phyloP scores from a whole-genome alignment of 1,140 invertebrate species.

The Pseudomyrmex concolor region DNA sequence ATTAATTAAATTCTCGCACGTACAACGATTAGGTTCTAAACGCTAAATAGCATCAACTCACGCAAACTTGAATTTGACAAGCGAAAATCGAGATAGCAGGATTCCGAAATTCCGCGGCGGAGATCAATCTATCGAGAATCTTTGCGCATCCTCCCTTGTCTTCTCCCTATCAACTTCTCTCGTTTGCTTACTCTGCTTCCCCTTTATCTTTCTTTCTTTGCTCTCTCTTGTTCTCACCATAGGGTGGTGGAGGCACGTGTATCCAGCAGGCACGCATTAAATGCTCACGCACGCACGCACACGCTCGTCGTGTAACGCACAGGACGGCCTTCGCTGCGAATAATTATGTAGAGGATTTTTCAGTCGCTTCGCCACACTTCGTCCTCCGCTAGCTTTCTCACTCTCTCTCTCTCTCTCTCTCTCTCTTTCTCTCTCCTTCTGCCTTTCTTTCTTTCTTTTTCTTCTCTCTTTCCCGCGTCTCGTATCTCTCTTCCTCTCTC shows the following conservation, averaged over 20 bases:
- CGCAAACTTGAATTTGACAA: constrained; percentile 27
- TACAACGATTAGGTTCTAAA: no score
- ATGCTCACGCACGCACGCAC: constrained; percentile 40
- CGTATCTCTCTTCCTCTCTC: constrained; percentile 2
- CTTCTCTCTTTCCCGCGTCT: constrained; percentile 20
- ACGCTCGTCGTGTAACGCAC: constrained; percentile 73
- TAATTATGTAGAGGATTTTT: constrained; percentile 80
- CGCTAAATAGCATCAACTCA: constrained; percentile 22
- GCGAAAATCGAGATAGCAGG: constrained; percentile 67
- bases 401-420: neutral
- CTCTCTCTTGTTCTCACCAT: constrained; percentile 43
- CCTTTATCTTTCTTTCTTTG: constrained; percentile 13
- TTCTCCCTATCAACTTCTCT: neutral
- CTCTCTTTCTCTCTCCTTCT: neutral
- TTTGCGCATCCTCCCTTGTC: neutral
- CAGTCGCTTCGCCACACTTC: constrained; percentile 56
- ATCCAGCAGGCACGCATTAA: constrained; percentile 52
- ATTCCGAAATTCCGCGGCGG: constrained; percentile 76
- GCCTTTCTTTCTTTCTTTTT: neutral
- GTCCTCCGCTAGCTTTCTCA: neutral
- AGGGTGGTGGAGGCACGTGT: constrained; percentile 46
- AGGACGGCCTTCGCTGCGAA: constrained; percentile 79
- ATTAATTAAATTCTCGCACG: neutral
- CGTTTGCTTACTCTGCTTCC: constrained; percentile 3
- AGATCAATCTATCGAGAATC: constrained; percentile 77